Evolutionary conservation across 2,113 vertebrate genomes (phyloP).

Genomic region (Pterocles burchelli): DNA sequence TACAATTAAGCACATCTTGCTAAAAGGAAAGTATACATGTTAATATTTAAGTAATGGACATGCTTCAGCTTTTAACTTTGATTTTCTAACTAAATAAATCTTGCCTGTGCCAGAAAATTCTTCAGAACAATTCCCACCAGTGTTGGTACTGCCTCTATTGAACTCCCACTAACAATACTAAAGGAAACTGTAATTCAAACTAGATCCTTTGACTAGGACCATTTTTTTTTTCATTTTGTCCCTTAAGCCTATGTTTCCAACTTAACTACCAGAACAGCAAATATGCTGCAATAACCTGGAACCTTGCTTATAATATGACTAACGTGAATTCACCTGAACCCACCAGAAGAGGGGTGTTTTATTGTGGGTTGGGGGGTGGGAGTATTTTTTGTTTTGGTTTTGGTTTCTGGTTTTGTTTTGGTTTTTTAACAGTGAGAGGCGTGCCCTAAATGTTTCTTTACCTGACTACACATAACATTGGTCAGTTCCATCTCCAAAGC

Average conservation of each 20-base stretch:
- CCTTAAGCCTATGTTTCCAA: neutral
- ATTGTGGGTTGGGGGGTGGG: no score
- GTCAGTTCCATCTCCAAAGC: neutral
- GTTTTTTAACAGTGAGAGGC: neutral
- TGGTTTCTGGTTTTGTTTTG: neutral
- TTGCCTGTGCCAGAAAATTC: neutral
- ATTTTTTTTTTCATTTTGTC: neutral
- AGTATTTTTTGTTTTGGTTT: no score
- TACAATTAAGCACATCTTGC: neutral
- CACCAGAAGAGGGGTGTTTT: neutral
- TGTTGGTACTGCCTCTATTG: neutral
- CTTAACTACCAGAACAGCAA: neutral
- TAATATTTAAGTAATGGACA: neutral
- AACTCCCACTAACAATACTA: neutral
- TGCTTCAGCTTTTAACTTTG: conserved; percentile 23
- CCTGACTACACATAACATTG: neutral
- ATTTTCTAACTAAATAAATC: neutral
- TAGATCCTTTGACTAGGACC: neutral
- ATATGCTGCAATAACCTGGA: neutral
- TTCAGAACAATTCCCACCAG: neutral
- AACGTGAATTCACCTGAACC: neutral
- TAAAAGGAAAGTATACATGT: conserved; percentile 6
- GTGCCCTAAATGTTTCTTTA: neutral
- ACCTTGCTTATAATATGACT: neutral
- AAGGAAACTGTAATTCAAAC: neutral